phyloP scores from a whole-genome alignment of 2,113 vertebrate species.

The Prunella himalayana region DNA sequence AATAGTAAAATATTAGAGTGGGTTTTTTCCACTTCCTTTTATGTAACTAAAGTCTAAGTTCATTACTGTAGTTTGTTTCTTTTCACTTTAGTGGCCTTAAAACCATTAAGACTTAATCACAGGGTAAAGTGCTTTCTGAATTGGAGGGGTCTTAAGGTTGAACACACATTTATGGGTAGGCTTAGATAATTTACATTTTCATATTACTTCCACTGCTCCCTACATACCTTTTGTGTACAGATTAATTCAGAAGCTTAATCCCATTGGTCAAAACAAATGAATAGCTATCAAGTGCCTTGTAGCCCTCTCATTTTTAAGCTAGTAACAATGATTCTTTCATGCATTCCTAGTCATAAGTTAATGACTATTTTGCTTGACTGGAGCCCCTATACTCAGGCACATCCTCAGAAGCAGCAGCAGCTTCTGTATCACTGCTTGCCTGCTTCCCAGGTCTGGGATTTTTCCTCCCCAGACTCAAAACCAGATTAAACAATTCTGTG shows the following conservation, averaged over 20 bases:
- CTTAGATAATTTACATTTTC: background rate
- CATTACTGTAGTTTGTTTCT: background rate
- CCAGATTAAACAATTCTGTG: background rate
- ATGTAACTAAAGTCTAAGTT: background rate
- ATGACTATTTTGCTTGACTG: background rate
- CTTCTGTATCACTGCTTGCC: background rate
- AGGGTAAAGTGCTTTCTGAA: background rate
- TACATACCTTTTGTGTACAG: background rate
- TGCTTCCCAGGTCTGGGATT: background rate
- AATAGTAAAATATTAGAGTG: background rate
- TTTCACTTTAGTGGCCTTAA: background rate
- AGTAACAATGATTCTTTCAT: background rate
- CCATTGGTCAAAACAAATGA: background rate
- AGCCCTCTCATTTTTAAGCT: background rate
- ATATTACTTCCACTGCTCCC: background rate
- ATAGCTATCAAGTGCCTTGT: background rate
- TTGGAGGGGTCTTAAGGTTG: background rate
- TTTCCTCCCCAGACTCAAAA: background rate
- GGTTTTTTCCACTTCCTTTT: background rate
- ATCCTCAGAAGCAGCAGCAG: background rate
- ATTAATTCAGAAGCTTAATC: background rate
- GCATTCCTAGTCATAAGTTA: background rate
- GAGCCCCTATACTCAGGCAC: background rate
- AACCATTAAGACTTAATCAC: background rate
- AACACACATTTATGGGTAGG: background rate